These are phyloP conservation scores for Temnothorax longispinosus DNA, from an alignment of 1,140 invertebrate genomes.

Conservation along the genomic window DNA sequence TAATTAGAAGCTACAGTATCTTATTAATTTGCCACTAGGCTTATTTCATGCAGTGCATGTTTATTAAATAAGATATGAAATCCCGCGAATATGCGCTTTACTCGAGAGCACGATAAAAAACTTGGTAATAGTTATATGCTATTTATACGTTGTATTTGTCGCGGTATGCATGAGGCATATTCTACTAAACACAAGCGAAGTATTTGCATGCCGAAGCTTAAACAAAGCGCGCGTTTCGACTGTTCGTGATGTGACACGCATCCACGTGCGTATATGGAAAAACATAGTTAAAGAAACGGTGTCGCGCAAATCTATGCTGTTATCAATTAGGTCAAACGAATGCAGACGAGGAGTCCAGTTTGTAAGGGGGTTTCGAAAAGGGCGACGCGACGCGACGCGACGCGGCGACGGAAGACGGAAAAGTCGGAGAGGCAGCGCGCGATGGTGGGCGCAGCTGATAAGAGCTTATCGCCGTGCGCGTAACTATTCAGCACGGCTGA, in stretches of 20 bases:
- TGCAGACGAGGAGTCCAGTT: background rate
- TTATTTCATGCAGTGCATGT: background rate
- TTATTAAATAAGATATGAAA: background rate
- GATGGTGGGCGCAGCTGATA: conserved; percentile 48
- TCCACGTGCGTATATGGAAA: background rate
- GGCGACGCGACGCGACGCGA: background rate
- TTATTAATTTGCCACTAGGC: background rate
- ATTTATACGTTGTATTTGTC: background rate
- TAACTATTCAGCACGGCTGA: conserved; percentile 42
- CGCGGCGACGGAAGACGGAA: background rate
- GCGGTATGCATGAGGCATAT: background rate
- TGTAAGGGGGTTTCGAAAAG: background rate
- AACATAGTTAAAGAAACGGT: conserved; percentile 10
- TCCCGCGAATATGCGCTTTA: background rate
- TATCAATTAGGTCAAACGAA: conserved; percentile 48
- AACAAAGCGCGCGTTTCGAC: background rate
- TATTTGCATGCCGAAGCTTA: background rate
- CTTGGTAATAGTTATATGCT: background rate
- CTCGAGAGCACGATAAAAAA: background rate
- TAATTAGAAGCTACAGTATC: background rate
- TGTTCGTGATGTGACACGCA: background rate
- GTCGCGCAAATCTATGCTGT: background rate
- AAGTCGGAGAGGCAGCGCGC: background rate
- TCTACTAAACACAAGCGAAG: background rate
- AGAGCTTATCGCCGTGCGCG: conserved; percentile 50